Percentiles rank a stretch among this genome's conserved stretches.
phyloP scores from a whole-genome alignment of 2,113 vertebrate species.

The Lophotis ruficrista region DNA sequence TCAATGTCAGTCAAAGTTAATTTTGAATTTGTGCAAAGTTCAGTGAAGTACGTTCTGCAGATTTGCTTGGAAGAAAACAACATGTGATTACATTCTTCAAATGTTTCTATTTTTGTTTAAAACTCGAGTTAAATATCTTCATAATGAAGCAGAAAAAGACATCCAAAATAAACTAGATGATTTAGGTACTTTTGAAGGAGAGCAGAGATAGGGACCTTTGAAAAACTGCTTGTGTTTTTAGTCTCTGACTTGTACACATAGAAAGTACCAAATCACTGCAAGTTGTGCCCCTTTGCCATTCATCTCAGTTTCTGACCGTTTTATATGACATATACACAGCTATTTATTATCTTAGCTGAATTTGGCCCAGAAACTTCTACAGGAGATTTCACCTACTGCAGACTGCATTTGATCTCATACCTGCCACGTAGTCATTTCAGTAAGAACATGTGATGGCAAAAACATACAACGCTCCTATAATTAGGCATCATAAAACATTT shows the following conservation, averaged over 20 bases:
- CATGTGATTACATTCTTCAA: background rate
- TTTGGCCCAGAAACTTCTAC: background rate
- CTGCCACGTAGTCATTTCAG: background rate
- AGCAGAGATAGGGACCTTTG: background rate
- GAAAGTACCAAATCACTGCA: background rate
- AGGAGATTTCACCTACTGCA: background rate
- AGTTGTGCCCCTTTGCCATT: background rate
- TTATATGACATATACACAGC: background rate
- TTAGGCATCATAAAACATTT: background rate
- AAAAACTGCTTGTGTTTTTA: background rate
- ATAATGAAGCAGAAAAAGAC: background rate
- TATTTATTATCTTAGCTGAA: background rate
- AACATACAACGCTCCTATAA: background rate
- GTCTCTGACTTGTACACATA: background rate
- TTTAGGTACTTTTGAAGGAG: background rate
- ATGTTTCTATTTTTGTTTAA: background rate
- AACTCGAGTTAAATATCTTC: background rate
- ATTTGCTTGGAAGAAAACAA: conserved; percentile 5
- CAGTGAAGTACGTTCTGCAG: background rate
- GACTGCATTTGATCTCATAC: background rate
- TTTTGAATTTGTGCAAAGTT: background rate
- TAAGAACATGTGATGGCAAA: background rate
- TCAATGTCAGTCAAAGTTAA: background rate
- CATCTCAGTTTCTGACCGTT: background rate
- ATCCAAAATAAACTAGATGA: background rate